Evolutionary conservation across 2,113 vertebrate species (phyloP), one percentile per base, ranked within the genome.

Genomic region (Thalassoma bifasciatum): DNA sequence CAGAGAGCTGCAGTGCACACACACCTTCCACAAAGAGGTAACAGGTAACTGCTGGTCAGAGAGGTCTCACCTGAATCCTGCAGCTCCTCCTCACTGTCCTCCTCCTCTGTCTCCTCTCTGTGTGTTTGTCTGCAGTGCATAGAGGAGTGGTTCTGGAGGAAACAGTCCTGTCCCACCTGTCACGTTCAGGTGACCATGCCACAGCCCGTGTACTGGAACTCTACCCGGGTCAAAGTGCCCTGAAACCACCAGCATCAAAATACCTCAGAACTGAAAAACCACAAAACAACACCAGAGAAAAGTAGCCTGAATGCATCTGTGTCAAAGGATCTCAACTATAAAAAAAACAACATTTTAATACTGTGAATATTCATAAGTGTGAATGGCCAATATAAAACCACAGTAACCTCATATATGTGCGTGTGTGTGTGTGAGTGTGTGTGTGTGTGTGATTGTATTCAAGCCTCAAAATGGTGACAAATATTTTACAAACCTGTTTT

Each of bases 11-110:
- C 79, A 88, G 57, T 93, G 91, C 23, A 66, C 81, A 58, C 89
- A 94, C 82, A 92, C 83, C 36, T 94, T 93, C 83, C 92, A 94
- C 77, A 91, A 69, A 79, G 86, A 94, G 81, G 88, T 91, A 79
- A 83, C 36, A 53, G n/a, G n/a, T n/a, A n/a, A n/a, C n/a, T n/a
- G n/a, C n/a, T n/a, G n/a, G n/a, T n/a, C n/a, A n/a, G n/a, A n/a
- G n/a, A n/a, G n/a, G n/a, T n/a, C n/a, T n/a, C n/a, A n/a, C 30
- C 30, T 30, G 30, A 30, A 30, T 6, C 30, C 42, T 44, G 13
- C 16, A 17, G 16, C 42, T 4, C 2, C 14, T 46, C 38, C 12
- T 46, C 16, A 46, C 44, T 16, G 3, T 46, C 44, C 12, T 42
- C 40, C 40, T n/a, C n/a, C n/a, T n/a, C n/a, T n/a, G n/a, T n/a